Evolutionary conservation across 2,113 vertebrate genomes (phyloP).

Genomic region (Pterophyllum scalare): DNA sequence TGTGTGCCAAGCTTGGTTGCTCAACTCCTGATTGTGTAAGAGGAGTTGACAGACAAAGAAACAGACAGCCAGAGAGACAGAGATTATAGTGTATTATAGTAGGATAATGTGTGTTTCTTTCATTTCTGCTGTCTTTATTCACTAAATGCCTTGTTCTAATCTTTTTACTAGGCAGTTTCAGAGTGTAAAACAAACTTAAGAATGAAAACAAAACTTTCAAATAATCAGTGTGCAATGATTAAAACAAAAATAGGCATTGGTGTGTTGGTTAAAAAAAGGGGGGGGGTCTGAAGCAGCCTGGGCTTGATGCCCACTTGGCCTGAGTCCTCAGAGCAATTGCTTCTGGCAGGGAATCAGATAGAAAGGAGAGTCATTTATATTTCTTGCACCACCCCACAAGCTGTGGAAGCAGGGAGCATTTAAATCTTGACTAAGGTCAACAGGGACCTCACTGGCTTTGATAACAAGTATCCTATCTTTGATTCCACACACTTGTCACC

Average conservation of each 20-base stretch:
- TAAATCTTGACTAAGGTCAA: slow-evolving; percentile 66
- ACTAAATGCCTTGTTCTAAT: background rate
- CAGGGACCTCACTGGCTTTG: slow-evolving; percentile 58
- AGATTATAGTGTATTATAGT: background rate
- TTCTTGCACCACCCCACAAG: slow-evolving; percentile 47
- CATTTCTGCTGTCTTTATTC: background rate
- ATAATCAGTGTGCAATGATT: background rate
- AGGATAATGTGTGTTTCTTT: background rate
- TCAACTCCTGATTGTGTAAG: background rate
- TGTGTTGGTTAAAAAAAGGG: background rate
- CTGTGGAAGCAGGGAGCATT: slow-evolving; percentile 58
- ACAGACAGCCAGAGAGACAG: background rate
- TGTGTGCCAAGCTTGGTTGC: background rate
- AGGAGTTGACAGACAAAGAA: background rate
- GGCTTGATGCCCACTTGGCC: slow-evolving; percentile 46
- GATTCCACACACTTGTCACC: slow-evolving; percentile 46
- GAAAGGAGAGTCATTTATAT: slow-evolving; percentile 62
- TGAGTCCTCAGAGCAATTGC: slow-evolving; percentile 60
- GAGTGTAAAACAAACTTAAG: background rate
- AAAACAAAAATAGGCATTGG: background rate
- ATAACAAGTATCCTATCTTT: slow-evolving; percentile 63
- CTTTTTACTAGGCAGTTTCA: background rate
- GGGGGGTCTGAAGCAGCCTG: slow-evolving; percentile 16
- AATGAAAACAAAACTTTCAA: background rate
- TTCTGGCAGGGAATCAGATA: slow-evolving; percentile 71